These are phyloP conservation scores for Psix sp. DNA, from an alignment of 1,140 invertebrate species.

Conservation along the genomic window DNA sequence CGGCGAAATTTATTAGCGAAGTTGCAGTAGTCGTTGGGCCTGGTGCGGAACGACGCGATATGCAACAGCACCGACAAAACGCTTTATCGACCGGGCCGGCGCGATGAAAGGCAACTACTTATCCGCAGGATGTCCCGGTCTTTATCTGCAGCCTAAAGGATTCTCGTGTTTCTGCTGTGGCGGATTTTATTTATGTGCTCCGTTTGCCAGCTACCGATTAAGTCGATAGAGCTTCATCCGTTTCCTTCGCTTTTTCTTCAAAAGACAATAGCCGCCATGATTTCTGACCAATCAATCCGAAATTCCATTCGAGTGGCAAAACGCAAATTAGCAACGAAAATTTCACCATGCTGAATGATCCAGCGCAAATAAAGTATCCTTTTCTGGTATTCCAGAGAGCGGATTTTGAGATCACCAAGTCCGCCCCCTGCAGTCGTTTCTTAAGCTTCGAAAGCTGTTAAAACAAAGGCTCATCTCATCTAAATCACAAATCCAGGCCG, in stretches of 20 bases:
- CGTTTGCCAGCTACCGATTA: conserved; percentile 72
- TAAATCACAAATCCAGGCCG: conserved; percentile 77
- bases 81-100: conserved; percentile 63
- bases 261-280: not conserved
- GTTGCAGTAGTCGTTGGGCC: conserved; percentile 54
- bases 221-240: conserved; percentile 59
- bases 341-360: too few relatives aligned
- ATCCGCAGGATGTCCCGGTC: conserved; percentile 66
- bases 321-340: too few relatives aligned
- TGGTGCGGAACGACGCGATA: conserved; percentile 59
- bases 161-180: conserved; percentile 72
- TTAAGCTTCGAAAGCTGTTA: conserved; percentile 65
- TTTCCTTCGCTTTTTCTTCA: conserved; percentile 12
- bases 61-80: conserved; percentile 61
- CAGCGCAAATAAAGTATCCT: too few relatives aligned
- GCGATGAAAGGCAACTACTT: conserved; percentile 72
- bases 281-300: too few relatives aligned
- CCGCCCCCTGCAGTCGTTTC: conserved; percentile 54
- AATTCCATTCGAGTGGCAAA: too few relatives aligned
- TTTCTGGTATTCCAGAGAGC: too few relatives aligned
- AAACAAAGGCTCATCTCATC: conserved; percentile 74
- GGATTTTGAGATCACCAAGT: too few relatives aligned
- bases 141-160: conserved; percentile 75
- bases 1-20: conserved; percentile 38
- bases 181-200: conserved; percentile 76